Evolutionary conservation across 2,888 invertebrate genomes (phyloP).

Genomic region (Encarsia formosa): DNA sequence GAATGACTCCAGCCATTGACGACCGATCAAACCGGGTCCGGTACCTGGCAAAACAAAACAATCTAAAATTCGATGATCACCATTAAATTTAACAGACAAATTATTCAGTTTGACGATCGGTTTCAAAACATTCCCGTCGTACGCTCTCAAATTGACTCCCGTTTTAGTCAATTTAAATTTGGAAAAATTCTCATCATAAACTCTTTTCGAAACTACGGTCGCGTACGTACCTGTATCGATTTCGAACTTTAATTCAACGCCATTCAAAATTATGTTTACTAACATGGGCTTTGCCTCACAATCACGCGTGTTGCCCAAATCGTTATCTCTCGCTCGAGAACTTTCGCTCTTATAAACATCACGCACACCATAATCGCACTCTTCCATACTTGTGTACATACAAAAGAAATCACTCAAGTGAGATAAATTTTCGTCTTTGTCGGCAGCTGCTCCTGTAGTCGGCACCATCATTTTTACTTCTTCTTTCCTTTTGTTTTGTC

Average conservation of each 20-base stretch:
- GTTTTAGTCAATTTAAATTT: not conserved
- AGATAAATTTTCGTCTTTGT: not conserved
- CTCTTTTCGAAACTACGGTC: slow-evolving; percentile 16
- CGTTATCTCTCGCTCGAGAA: not conserved
- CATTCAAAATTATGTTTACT: not conserved
- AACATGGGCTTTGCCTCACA: not conserved
- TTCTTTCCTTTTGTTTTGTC: not conserved
- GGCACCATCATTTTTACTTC: not conserved
- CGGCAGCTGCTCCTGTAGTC: not conserved
- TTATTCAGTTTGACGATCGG: slow-evolving; percentile 13
- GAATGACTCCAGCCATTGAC: slow-evolving; percentile 17
- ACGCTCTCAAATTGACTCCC: slow-evolving; percentile 4
- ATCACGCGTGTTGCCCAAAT: not conserved
- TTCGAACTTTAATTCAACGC: not conserved
- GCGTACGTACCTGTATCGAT: slow-evolving; percentile 20
- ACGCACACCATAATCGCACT: not conserved
- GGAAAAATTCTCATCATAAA: slow-evolving; percentile 1
- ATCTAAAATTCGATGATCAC: slow-evolving; percentile 2
- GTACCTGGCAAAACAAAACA: slow-evolving; percentile 19
- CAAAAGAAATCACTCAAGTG: not conserved
- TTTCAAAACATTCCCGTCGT: slow-evolving; percentile 4
- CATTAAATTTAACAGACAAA: slow-evolving; percentile 9
- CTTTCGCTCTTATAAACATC: not conserved
- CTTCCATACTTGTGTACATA: not conserved
- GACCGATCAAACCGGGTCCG: slow-evolving; percentile 16